A percentile compares a stretch with the other conserved stretches of the same genome.
These are phyloP conservation scores for Oenanthe melanoleuca DNA, from an alignment of 2,113 vertebrate species.

Conservation along the genomic window DNA sequence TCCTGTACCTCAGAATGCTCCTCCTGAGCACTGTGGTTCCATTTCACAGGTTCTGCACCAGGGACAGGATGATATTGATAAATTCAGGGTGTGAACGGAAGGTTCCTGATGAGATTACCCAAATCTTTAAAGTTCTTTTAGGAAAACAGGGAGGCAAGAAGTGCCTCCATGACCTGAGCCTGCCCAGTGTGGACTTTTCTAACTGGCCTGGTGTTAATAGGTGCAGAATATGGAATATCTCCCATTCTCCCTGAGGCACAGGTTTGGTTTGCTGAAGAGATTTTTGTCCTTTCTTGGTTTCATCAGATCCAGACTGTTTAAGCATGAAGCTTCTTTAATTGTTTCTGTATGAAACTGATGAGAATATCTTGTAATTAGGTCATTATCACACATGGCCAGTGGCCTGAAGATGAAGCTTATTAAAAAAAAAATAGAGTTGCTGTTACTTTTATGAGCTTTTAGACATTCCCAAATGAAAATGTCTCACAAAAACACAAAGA, in stretches of 20 bases:
- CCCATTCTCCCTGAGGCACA: neutral
- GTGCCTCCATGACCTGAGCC: neutral
- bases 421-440: neutral
- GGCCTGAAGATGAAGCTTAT: neutral
- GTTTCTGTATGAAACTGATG: neutral
- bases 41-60: neutral
- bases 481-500: neutral
- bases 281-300: neutral
- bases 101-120: neutral
- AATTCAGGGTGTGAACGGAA: neutral
- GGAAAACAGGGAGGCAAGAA: neutral
- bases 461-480: neutral
- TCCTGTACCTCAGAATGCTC: neutral
- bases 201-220: neutral
- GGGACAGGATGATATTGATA: fast-evolving
- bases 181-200: neutral
- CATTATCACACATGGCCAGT: neutral
- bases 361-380: neutral
- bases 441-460: neutral
- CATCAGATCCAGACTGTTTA: neutral
- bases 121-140: neutral
- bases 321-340: neutral
- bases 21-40: neutral
- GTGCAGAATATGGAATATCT: neutral
- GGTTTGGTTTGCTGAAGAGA: neutral